Evolutionary conservation across 2,113 vertebrate genomes (phyloP).

Genomic region (Phyllostomus hastatus): DNA sequence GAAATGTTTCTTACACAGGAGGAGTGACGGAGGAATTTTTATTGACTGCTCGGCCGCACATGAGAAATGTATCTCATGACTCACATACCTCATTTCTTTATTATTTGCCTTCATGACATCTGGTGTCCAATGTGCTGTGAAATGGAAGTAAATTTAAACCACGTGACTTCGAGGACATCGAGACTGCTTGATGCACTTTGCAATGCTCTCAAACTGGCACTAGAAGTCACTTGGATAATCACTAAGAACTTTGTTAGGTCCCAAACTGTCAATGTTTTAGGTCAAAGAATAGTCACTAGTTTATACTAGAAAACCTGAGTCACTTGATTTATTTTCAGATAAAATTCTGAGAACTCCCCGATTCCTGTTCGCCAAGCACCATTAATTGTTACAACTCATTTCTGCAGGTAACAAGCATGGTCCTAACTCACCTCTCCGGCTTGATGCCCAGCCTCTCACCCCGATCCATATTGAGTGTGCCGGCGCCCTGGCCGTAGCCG

Average conservation of each 20-base stretch:
- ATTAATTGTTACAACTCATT: not conserved
- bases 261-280: not conserved
- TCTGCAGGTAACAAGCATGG: not conserved
- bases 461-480: slow-evolving; percentile 93
- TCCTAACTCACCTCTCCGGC: slow-evolving; percentile 87
- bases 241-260: not conserved
- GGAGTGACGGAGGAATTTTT: not conserved
- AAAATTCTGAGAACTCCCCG: not conserved
- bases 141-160: not conserved
- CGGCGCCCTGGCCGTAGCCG: slow-evolving; percentile 93
- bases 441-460: slow-evolving; percentile 95
- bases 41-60: accelerated
- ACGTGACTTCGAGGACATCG: not conserved
- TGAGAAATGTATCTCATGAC: not conserved
- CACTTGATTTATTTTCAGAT: not conserved
- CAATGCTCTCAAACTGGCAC: not conserved
- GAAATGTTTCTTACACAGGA: not conserved
- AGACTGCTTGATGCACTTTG: not conserved
- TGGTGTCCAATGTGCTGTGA: not conserved
- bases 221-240: not conserved
- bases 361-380: not conserved
- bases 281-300: not conserved
- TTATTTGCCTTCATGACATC: not conserved
- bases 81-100: not conserved
- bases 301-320: not conserved